Conservation (phyloP, 2,113 vertebrate species). For the Ceuthmochares aereus region DNA sequence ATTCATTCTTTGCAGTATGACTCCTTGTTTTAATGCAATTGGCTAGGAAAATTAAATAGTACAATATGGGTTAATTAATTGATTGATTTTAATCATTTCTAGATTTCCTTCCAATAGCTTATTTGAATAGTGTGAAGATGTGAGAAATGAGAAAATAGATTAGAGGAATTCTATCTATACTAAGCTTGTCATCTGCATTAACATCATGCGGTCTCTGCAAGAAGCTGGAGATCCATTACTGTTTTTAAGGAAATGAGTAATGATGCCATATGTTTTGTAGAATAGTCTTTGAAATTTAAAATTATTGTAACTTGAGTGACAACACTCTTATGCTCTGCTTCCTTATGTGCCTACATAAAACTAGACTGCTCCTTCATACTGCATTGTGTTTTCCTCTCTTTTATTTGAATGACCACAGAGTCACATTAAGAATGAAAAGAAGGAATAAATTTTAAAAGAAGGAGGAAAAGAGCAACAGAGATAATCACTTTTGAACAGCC, state of each 20-base stretch:
- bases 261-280: background rate
- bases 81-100: background rate
- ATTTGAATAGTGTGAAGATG: background rate
- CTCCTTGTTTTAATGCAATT: background rate
- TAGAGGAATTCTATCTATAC: background rate
- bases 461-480: background rate
- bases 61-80: background rate
- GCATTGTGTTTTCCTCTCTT: background rate
- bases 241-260: background rate
- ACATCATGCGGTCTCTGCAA: background rate
- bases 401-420: background rate
- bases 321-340: background rate
- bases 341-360: background rate
- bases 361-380: background rate
- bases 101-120: background rate
- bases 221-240: too few relatives aligned
- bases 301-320: background rate
- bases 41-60: background rate
- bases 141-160: background rate
- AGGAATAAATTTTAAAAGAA: background rate
- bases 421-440: background rate
- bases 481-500: background rate
- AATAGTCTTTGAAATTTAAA: background rate
- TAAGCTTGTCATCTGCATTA: background rate
- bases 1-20: background rate